These are phyloP conservation scores for Serrognathus titanus DNA, from an alignment of 2,888 invertebrate species.

Conservation along the genomic window DNA sequence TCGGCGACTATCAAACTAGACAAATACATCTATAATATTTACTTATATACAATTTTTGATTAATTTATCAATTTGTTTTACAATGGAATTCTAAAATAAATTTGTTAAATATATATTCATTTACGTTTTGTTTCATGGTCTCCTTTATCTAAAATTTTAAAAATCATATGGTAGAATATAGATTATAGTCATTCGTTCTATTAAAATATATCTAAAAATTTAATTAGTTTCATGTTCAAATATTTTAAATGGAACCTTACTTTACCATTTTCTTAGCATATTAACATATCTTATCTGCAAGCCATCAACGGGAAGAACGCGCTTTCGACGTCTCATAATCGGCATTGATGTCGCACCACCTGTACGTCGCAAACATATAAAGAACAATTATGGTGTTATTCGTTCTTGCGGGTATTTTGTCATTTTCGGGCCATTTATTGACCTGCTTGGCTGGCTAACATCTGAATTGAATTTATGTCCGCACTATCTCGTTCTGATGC, in stretches of 20 bases:
- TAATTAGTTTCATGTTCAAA: no score
- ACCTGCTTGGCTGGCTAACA: constrained; percentile 14
- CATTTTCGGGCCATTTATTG: constrained; percentile 23
- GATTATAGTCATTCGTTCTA: no score
- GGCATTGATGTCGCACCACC: constrained; percentile 11
- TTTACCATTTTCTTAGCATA: neutral
- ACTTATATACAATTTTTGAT: no score
- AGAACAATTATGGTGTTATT: constrained; percentile 24
- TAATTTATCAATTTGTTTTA: no score
- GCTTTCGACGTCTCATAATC: neutral
- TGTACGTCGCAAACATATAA: constrained; percentile 20
- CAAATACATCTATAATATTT: no score
- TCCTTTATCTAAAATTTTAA: no score
- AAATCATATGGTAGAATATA: no score
- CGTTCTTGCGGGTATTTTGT: constrained; percentile 17
- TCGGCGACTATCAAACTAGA: no score
- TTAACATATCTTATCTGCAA: neutral
- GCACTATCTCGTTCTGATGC: neutral
- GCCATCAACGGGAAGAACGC: neutral
- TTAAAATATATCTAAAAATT: no score
- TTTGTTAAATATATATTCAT: no score
- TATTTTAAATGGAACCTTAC: neutral
- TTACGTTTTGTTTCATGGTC: no score
- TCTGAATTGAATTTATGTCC: constrained; percentile 5
- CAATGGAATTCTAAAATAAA: no score